phyloP scores from a whole-genome alignment of 2,113 vertebrate genomes.

The Tachysurus vachellii region DNA sequence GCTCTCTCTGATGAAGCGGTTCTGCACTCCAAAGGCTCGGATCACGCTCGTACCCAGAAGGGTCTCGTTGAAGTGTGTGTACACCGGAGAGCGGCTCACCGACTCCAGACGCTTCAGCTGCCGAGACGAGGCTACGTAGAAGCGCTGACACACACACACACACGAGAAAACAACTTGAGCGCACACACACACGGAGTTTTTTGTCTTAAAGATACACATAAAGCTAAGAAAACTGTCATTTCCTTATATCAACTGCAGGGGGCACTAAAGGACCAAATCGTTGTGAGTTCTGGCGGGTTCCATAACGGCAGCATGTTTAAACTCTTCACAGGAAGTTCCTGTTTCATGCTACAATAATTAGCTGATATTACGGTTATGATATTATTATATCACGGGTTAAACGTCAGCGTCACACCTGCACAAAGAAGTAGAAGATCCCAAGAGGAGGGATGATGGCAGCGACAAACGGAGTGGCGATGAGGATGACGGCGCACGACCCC shows the following conservation, averaged over 20 bases:
- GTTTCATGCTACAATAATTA: background rate
- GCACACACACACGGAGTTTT: background rate
- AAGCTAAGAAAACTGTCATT: background rate
- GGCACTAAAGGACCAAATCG: background rate
- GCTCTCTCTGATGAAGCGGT: constrained; percentile 84
- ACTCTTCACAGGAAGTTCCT: background rate
- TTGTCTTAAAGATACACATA: background rate
- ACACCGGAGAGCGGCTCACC: constrained; percentile 90
- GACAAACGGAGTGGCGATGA: constrained; percentile 86
- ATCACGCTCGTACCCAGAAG: constrained; percentile 91
- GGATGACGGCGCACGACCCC: constrained; percentile 83
- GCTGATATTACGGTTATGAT: background rate
- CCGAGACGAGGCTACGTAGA: constrained; percentile 91
- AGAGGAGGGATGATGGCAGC: constrained; percentile 84
- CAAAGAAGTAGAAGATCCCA: constrained; percentile 88
- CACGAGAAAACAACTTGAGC: background rate
- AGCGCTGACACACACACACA: constrained; percentile 74
- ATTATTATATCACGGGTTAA: background rate
- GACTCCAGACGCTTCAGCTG: constrained; percentile 95
- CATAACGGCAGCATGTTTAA: background rate
- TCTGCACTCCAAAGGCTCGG: constrained; percentile 87
- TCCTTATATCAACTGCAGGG: background rate
- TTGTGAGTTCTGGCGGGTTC: background rate
- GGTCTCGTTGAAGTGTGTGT: constrained; percentile 93
- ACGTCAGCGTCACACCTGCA: constrained; percentile 66